phyloP scores from a whole-genome alignment of 2,888 invertebrate genomes.

The Sepiola atlantica region DNA sequence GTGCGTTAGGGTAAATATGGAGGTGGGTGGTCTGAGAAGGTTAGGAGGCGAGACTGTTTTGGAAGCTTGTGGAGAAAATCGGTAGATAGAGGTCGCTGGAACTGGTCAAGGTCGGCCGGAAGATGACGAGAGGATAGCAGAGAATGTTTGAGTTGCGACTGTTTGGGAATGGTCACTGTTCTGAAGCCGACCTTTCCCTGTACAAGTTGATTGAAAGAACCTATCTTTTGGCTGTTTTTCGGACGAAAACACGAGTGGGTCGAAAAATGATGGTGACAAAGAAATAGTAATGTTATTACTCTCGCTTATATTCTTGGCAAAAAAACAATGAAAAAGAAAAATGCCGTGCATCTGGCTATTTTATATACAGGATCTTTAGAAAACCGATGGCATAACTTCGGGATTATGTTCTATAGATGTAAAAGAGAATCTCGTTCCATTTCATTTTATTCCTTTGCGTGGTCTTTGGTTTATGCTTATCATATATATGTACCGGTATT shows the following conservation, averaged over 20 bases:
- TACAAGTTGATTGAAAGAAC: background rate
- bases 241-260: background rate
- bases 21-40: background rate
- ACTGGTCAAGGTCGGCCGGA: background rate
- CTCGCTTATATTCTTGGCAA: background rate
- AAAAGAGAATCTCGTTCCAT: no score
- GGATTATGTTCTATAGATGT: no score
- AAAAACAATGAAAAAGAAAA: no score
- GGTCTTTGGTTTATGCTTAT: no score
- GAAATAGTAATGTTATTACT: background rate
- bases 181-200: background rate
- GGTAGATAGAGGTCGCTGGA: background rate
- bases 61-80: background rate
- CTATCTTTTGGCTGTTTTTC: background rate
- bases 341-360: no score
- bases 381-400: no score
- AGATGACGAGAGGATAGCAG: background rate
- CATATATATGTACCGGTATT: no score
- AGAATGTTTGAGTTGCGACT: background rate
- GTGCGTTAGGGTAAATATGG: background rate
- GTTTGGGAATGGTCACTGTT: background rate
- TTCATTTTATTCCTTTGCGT: no score
- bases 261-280: background rate
- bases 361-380: no score
- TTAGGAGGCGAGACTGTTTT: background rate